Evolutionary conservation across 1,140 invertebrate genomes (phyloP).

Genomic region (Drosophila subpulchrella): DNA sequence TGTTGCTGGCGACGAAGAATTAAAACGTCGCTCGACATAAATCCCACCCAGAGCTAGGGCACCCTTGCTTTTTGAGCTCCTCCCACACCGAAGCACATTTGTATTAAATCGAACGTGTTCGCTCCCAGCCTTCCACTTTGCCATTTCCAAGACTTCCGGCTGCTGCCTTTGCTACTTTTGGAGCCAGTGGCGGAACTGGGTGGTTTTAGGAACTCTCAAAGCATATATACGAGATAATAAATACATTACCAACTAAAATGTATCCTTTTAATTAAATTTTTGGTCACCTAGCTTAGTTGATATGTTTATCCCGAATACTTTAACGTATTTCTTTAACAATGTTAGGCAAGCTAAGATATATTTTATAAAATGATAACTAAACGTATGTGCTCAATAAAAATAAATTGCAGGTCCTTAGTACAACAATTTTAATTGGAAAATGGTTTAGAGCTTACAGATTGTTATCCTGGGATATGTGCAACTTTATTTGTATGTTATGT

Average conservation of each 20-base stretch:
- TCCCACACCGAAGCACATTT: slow-evolving; percentile 61
- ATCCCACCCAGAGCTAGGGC: slow-evolving; percentile 45
- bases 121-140: slow-evolving; percentile 37
- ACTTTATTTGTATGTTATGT: too few relatives aligned
- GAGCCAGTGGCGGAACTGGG: not conserved
- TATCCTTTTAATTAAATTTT: too few relatives aligned
- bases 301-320: too few relatives aligned
- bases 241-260: not conserved
- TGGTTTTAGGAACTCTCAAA: not conserved
- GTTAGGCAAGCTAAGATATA: too few relatives aligned
- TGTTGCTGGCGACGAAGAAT: slow-evolving; percentile 69
- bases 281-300: too few relatives aligned
- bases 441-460: too few relatives aligned
- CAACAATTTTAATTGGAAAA: too few relatives aligned
- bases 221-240: not conserved
- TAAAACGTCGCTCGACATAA: slow-evolving; percentile 73
- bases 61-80: slow-evolving; percentile 9
- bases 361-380: too few relatives aligned
- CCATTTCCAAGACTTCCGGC: slow-evolving; percentile 3
- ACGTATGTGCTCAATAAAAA: too few relatives aligned
- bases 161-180: slow-evolving; percentile 25
- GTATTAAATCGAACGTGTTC: slow-evolving; percentile 79
- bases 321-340: too few relatives aligned
- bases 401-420: too few relatives aligned
- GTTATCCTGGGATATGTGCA: too few relatives aligned